phyloP scores from a whole-genome alignment of 2,888 invertebrate species.

The Agrochola lychnidis region DNA sequence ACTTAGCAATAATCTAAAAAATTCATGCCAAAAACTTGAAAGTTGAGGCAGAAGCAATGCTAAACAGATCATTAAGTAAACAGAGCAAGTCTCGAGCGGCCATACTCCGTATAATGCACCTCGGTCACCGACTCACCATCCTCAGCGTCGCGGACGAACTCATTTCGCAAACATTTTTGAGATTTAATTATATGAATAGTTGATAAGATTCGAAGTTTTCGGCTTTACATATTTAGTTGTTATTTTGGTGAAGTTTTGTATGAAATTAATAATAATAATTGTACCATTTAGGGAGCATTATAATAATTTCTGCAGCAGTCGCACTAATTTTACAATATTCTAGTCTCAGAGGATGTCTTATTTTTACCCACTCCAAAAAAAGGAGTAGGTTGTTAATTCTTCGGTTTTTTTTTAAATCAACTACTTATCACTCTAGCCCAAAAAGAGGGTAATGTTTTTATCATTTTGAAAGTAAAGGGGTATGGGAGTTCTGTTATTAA shows the following conservation, averaged over 20 bases:
- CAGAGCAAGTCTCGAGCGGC: slow-evolving; percentile 19
- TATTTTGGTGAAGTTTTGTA: background rate
- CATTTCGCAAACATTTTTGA: slow-evolving; percentile 38
- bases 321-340: background rate
- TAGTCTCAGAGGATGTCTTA: background rate
- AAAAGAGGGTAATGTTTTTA: background rate
- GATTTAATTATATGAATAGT: slow-evolving; percentile 52
- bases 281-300: no score
- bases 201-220: slow-evolving; percentile 29
- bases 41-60: slow-evolving; percentile 16
- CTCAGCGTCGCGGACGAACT: slow-evolving; percentile 10
- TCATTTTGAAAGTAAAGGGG: background rate
- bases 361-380: background rate
- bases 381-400: background rate
- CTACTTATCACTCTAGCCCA: no score
- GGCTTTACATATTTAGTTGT: slow-evolving; percentile 16
- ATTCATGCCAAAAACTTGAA: slow-evolving; percentile 24
- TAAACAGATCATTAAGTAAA: slow-evolving; percentile 51
- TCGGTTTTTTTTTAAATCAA: background rate
- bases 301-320: background rate
- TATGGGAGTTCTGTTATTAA: background rate
- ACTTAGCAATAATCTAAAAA: slow-evolving; percentile 25
- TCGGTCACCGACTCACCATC: background rate
- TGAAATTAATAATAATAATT: background rate
- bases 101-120: slow-evolving; percentile 9